Percentiles rank a stretch among this genome's conserved stretches.
phyloP scores from a whole-genome alignment of 2,113 vertebrate species.

The Aegithalos caudatus region DNA sequence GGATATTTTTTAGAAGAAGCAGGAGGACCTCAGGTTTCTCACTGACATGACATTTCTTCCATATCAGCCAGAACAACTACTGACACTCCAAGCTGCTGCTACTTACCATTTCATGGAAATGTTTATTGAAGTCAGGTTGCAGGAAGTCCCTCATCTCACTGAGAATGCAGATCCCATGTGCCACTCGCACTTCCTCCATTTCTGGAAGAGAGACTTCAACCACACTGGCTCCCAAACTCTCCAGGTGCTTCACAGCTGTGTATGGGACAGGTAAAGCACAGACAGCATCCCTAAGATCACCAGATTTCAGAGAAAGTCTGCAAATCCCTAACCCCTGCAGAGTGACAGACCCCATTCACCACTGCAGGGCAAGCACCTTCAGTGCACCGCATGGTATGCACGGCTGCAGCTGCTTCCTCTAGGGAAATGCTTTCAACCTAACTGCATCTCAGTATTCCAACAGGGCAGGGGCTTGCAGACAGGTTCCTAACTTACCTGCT shows the following conservation, averaged over 20 bases:
- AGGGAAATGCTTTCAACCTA: not conserved
- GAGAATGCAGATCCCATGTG: slow-evolving; percentile 57
- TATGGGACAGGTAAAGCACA: not conserved
- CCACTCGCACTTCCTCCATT: slow-evolving; percentile 45
- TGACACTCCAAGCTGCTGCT: not conserved
- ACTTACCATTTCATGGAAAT: slow-evolving; percentile 62
- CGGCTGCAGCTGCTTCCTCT: not conserved
- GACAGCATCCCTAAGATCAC: not conserved
- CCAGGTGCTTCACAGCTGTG: slow-evolving; percentile 52
- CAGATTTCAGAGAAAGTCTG: not conserved
- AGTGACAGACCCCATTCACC: not conserved
- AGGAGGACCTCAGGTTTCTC: not conserved
- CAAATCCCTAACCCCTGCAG: not conserved
- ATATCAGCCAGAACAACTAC: not conserved
- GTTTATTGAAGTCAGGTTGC: slow-evolving; percentile 62
- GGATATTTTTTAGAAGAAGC: not conserved
- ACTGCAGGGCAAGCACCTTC: not conserved
- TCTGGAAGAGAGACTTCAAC: slow-evolving; percentile 62
- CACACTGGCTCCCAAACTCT: slow-evolving; percentile 48
- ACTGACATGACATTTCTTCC: not conserved
- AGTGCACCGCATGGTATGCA: rapidly evolving
- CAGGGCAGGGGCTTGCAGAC: not conserved
- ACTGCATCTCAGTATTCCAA: not conserved
- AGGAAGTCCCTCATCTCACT: slow-evolving; percentile 67
- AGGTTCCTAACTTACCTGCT: not conserved